Evolutionary conservation across 2,888 invertebrate species (phyloP), one percentile per base, ranked within the genome.

Genomic region (Drosophila neoperkinsi): DNA sequence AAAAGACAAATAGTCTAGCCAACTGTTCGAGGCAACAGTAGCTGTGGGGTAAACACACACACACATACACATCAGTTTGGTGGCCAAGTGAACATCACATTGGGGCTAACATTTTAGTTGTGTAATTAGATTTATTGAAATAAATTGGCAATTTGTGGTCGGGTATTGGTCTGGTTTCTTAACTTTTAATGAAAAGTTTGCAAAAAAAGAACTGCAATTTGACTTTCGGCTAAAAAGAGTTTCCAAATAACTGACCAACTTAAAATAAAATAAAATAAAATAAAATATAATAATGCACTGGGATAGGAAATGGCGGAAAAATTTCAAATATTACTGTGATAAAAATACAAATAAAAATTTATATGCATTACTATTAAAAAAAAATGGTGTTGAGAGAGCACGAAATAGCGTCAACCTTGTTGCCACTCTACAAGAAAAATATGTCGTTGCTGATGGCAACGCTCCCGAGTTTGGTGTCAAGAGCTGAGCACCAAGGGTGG

Each of bases 61-160:
- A 43, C 28, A 50, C 50, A 50, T 18, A 11, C 50, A 3, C 28
- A 28, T 28, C 25, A 18, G 28, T 9, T 53, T 34, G 21, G 10
- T 18, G 11, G 51, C 33, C n/a, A 31, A 34, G 41, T 41, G 33
- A 31, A 69, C 74, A 60, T 64, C 67, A 62, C 67, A 72, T 74
- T 71, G 66, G 72, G 64, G 65, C 51, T 31, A 57, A 61, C 75
- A 78, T 71, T 75, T 60, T 68, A 58, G 79, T 61, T 62, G 65
- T 59, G 62, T 86, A 86, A 85, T 88, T 86, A 75, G 77, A 88
- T 84, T 83, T 81, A 88, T 85, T 83, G 76, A 85, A 85, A 88
- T 88, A 85, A 88, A 85, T 86, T 83, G 89, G 70, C 84, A 77
- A 70, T 87, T 84, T 64, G 68, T 66, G 65, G 81, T 66, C 74